Conservation (phyloP, 2,888 invertebrate genomes). For the Ferdinandea cuprea region DNA sequence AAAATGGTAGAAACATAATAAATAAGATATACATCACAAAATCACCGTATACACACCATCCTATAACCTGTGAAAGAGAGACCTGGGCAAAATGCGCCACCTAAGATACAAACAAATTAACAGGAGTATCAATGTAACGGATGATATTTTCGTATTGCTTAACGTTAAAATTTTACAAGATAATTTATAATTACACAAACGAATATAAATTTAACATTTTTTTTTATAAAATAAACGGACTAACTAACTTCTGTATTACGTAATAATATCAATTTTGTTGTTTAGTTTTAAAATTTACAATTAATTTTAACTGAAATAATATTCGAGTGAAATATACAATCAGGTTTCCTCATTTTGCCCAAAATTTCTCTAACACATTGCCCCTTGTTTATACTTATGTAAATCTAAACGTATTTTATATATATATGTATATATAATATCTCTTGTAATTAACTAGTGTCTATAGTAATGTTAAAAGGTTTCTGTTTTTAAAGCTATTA, state of each 20-base stretch:
- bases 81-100: neutral
- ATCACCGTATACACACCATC: neutral
- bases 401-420: conserved; percentile 44
- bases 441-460: conserved; percentile 62
- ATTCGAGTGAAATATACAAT: conserved; percentile 24
- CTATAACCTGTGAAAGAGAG: neutral
- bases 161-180: conserved; percentile 47
- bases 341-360: conserved; percentile 8
- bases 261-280: conserved; percentile 12
- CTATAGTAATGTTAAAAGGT: conserved; percentile 71
- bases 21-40: neutral
- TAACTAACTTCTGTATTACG: conserved; percentile 10
- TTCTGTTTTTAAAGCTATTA: conserved; percentile 72
- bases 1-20: neutral
- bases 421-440: conserved; percentile 57
- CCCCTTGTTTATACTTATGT: conserved; percentile 15
- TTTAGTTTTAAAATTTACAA: conserved; percentile 35
- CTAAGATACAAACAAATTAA: conserved; percentile 21
- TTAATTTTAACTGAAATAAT: conserved; percentile 33
- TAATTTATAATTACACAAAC: conserved; percentile 37
- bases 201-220: conserved; percentile 38
- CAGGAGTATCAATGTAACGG: conserved; percentile 25
- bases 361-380: neutral
- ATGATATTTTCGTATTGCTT: conserved; percentile 65
- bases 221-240: conserved; percentile 10